Evolutionary conservation across 2,113 vertebrate genomes (phyloP), one percentile per base, ranked within the genome.

Genomic region (Eira barbara): DNA sequence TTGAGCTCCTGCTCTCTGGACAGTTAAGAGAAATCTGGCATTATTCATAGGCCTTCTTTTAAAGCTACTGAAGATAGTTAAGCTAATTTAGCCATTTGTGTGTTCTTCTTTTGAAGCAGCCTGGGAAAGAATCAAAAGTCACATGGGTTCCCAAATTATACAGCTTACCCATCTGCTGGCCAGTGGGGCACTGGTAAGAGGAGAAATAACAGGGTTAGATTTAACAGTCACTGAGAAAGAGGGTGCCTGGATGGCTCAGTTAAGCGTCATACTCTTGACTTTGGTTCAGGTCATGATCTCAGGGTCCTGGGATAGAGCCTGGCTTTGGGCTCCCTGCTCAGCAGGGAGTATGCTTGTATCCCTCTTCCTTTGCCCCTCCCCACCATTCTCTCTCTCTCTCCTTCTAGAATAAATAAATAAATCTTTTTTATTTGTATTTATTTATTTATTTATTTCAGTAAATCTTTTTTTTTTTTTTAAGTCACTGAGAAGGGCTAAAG

Each of bases 1-100:
- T 79, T 94, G 45, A 74, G 5, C 45, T 95, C 63, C 47, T 59
- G 4, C 61, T 92, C 92, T 89, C 49, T 80, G 34, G 55, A 71
- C 14, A 88, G 45, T 94, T 49, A 73, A 29, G 20, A 89, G 73
- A 95, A 92, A 94, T 4, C 45, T 49, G 25, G 65, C 23, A 91
- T 91, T 95, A 83, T 45, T 83, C 76, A 94, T 3, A 55, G 63
- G 76, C 23, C 4, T 79, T 71, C 80, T 97, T 95, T 95, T 81
- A 89, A 92, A 89, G 65, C 52, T 83, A 39, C 80, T 79, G 42
- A 94, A 80, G 47, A 67, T 63, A 71, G 36, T 93, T 88, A 83
- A 45, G 27, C 52, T 86, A 92, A 29, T 86, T 92, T 92, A 81
- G 36, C 27, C 52, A n/a, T 85, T 71, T 71, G 36, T 90, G 52